Evolutionary conservation across 1,140 invertebrate species (phyloP), one percentile per base, ranked within the genome.

Genomic region (Pachyrhynchus sulphureomaculatus): DNA sequence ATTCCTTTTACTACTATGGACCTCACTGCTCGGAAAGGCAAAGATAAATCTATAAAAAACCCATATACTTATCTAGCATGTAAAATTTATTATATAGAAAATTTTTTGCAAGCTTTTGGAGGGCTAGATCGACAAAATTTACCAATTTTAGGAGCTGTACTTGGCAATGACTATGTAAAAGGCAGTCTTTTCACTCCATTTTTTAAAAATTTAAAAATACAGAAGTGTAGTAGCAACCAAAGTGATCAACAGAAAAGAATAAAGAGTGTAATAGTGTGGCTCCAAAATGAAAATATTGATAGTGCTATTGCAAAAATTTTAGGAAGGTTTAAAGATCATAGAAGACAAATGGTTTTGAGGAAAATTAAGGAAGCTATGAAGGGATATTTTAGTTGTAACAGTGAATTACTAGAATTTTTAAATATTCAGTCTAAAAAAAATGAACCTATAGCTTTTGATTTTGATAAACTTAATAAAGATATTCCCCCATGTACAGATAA

Each of bases 81-180:
- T 65, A 84, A 86, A 74, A 81, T 92, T 29, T 95, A 88, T 71
- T 82, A 77, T 66, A 78, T 89, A 9, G 82, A 92, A 49, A 82
- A 86, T 64, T 84, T 93, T 66, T 71, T 89, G 4, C 78, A 64
- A 32, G 61, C 77, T 24, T 88, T 88, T 75, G 82, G 82, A 4
- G 84, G 86, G 0, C 70, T 93, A 12, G 78, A 87, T 58, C 80
- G 80, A 63, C 78, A 82, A 10, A 75, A 88, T 29, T 71, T 95
- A 34, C 91, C 92, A 2, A 69, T 96, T 4, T 79, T 93, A 56
- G 88, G 90, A n/a, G 86, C 87, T 9, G 65, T 95, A 5, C 74
- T 94, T 15, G 93, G 93, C 2, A 95, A 95, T 80, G 93, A 95
- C 78, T 95, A 90, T 76, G 84, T 93, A n/a, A 80, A 86, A 36